These are phyloP conservation scores for Paraplagusia blochii DNA, from an alignment of 2,113 vertebrate species.

Conservation along the genomic window DNA sequence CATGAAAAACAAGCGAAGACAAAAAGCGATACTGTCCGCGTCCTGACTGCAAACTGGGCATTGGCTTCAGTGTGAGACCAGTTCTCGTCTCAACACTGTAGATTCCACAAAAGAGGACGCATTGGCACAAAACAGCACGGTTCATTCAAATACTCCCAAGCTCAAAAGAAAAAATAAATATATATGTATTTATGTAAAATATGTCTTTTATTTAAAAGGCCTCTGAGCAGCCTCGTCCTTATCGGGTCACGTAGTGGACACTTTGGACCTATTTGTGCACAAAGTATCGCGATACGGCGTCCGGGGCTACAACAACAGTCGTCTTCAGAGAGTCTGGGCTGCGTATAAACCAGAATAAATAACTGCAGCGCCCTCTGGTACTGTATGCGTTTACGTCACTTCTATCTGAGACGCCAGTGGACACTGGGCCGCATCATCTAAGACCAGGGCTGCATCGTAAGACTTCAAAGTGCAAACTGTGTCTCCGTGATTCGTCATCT, in stretches of 20 bases:
- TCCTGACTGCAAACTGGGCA: constrained; percentile 51
- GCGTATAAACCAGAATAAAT: constrained; percentile 56
- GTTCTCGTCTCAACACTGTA: constrained; percentile 4
- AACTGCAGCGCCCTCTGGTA: constrained; percentile 32
- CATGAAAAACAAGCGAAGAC: constrained; percentile 40
- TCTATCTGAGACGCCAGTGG: constrained; percentile 32
- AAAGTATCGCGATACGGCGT: constrained; percentile 41
- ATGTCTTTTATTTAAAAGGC: constrained; percentile 55
- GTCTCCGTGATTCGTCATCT: constrained; percentile 29
- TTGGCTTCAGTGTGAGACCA: constrained; percentile 21
- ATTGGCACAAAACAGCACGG: constrained; percentile 27
- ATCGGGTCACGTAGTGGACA: constrained; percentile 43
- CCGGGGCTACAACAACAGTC: constrained; percentile 49
- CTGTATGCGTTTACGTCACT: constrained; percentile 28
- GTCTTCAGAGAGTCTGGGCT: constrained; percentile 44
- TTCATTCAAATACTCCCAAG: constrained; percentile 41
- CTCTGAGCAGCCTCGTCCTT: constrained; percentile 32
- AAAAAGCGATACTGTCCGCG: constrained; percentile 31
- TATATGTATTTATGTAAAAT: constrained; percentile 69
- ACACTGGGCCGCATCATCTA: constrained; percentile 26
- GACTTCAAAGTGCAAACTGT: constrained; percentile 71
- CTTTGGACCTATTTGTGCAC: constrained; percentile 48
- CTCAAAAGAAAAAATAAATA: constrained; percentile 71
- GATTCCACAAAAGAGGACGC: constrained; percentile 41
- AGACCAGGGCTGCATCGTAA: constrained; percentile 55